These are phyloP conservation scores for Isaurus tuberculatus DNA, from an alignment of 92 coral and sea anemone genomes.

Conservation along the genomic window DNA sequence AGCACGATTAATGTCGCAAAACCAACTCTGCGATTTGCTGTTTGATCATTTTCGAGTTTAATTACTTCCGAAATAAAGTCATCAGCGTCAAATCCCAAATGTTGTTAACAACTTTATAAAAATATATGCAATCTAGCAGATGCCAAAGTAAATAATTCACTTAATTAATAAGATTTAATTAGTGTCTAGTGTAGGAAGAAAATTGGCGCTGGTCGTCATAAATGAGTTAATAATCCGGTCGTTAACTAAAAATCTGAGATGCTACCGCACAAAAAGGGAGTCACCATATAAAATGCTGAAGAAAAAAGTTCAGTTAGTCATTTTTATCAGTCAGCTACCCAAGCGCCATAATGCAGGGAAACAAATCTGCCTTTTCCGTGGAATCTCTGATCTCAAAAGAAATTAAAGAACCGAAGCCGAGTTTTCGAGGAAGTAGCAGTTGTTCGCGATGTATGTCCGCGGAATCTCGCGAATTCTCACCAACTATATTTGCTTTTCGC, in stretches of 20 bases:
- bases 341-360: conserved; percentile 66
- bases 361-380: conserved; percentile 75
- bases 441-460: conserved; percentile 34
- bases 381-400: conserved; percentile 81
- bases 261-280: conserved; percentile 9
- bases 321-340: neutral
- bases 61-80: conserved; percentile 62
- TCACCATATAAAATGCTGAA: conserved; percentile 50
- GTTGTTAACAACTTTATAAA: conserved; percentile 42
- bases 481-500: conserved; percentile 32
- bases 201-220: conserved; percentile 18
- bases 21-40: conserved; percentile 66
- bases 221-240: conserved; percentile 43
- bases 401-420: conserved; percentile 16
- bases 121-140: conserved; percentile 46
- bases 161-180: conserved; percentile 48
- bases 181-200: conserved; percentile 28
- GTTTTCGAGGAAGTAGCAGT: conserved; percentile 13
- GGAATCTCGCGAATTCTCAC: conserved; percentile 34
- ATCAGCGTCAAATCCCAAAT: conserved; percentile 45
- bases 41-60: conserved; percentile 53
- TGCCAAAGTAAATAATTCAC: conserved; percentile 51
- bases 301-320: conserved; percentile 3
- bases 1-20: conserved; percentile 41
- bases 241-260: conserved; percentile 8